Percentiles rank a stretch among this genome's conserved stretches.
These are phyloP conservation scores for Antennarius striatus DNA, from an alignment of 2,113 vertebrate species.

Conservation along the genomic window DNA sequence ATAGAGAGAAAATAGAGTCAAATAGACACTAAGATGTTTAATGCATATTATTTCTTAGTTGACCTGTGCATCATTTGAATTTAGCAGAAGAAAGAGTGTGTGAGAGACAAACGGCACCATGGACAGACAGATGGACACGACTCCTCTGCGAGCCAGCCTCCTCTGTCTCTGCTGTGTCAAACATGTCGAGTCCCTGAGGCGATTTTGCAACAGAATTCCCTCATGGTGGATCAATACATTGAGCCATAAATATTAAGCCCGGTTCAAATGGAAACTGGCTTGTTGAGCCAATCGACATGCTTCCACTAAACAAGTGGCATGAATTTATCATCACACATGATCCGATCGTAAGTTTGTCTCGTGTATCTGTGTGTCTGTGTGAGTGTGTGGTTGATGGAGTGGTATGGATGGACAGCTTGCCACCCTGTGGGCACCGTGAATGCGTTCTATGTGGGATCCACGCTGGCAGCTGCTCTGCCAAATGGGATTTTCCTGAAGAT, in stretches of 20 bases:
- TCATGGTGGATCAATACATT: conserved; percentile 55
- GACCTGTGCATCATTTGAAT: conserved; percentile 4
- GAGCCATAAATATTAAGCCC: conserved; percentile 57
- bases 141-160: conserved; percentile 38
- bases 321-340: conserved; percentile 56
- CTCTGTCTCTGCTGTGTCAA: conserved; percentile 34
- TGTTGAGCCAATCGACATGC: conserved; percentile 40
- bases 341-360: conserved; percentile 45
- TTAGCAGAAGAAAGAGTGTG: conserved; percentile 20
- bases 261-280: conserved; percentile 51
- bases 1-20: neutral
- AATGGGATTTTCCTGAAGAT: conserved; percentile 83
- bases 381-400: conserved; percentile 6
- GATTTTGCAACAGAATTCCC: conserved; percentile 36
- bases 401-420: conserved; percentile 77
- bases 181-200: conserved; percentile 46
- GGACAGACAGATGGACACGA: conserved; percentile 53
- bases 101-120: conserved; percentile 40
- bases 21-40: conserved; percentile 4
- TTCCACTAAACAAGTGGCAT: conserved; percentile 59
- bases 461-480: conserved; percentile 80
- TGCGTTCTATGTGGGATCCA: conserved; percentile 73
- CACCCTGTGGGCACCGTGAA: conserved; percentile 74
- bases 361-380: conserved; percentile 15
- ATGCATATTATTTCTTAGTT: neutral